Base-by-base conservation (phyloP, 2,113 vertebrate species). In the Turdus rufiventris region DNA sequence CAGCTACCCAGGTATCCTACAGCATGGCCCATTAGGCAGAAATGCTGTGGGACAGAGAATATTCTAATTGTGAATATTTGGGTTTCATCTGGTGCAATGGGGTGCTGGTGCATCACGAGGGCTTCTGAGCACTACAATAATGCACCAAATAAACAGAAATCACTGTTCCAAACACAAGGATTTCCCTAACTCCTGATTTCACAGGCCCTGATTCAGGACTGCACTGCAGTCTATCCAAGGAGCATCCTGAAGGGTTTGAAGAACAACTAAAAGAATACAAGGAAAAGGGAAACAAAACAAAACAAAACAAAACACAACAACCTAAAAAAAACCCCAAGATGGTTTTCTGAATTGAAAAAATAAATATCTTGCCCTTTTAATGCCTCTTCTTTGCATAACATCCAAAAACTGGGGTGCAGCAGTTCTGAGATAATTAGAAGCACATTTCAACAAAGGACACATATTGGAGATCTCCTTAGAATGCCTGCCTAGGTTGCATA, bases 351-450 rank as follows among this genome's bases (percentile, higher is more conserved):
- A 85, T 51, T 58, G 38, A 42, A 76, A 71, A 82, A 91, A 62
- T 3, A 54, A 73, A 43, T 34, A 76, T 66, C 50, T 62, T 50
- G 33, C 33, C 75, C 62, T 87, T 79, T 21, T 70, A 94, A 85
- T 51, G 62, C 87, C 93, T 94, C 92, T 97, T 97, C 43, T 67
- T 96, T 97, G 90, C 75, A 72, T 56, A 81, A 92, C 38, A 88
- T 82, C 82, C 75, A 89, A 93, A 96, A 94, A 89, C 72, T 85
- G 65, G 73, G 97, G 90, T 95, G 94, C 96, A 88, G 94, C 86
- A 92, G 91, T 94, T 96, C 96, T 95, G 95, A 96, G 94, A 94
- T 95, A 96, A 97, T 97, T 97, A 97, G 97, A 98, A 98, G 97
- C 97, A 98, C 98, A 98, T 98, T 96, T 97, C 94, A 97, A 96